Conservation (phyloP, 2,888 invertebrate genomes). For the Trachelus iudaicus region DNA sequence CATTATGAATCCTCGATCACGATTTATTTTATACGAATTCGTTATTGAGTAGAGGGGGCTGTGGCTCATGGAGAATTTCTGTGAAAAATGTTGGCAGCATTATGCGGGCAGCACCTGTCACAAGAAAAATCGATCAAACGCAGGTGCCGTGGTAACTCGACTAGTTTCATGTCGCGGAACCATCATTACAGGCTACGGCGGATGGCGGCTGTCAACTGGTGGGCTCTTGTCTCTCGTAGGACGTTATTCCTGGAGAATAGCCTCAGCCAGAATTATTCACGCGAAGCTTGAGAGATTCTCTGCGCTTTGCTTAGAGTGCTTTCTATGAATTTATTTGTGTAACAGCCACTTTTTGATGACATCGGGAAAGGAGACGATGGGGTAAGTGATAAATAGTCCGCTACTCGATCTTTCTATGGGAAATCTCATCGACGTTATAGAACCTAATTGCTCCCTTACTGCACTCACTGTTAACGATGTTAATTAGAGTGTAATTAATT, state of each 20-base stretch:
- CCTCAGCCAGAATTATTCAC: conserved; percentile 5
- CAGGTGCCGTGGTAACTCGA: conserved; percentile 47
- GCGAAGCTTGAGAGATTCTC: conserved; percentile 19
- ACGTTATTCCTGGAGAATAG: conserved; percentile 9
- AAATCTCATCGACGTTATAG: not conserved
- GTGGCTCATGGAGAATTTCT: not conserved
- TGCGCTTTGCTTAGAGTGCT: conserved; percentile 18
- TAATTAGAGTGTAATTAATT: not conserved
- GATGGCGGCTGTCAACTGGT: conserved; percentile 62
- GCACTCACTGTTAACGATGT: not conserved
- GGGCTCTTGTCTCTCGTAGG: conserved; percentile 33
- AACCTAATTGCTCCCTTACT: not conserved
- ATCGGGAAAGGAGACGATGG: conserved; percentile 85
- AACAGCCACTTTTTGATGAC: conserved; percentile 70
- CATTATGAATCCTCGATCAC: not conserved
- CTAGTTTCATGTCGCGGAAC: conserved; percentile 49
- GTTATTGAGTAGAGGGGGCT: not conserved
- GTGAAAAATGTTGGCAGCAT: not conserved
- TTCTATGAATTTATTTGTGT: conserved; percentile 50
- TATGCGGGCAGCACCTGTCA: not conserved
- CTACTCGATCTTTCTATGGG: conserved; percentile 18
- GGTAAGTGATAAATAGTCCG: conserved; percentile 69
- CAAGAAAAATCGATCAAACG: conserved; percentile 53
- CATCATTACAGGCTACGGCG: conserved; percentile 39
- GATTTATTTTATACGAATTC: not conserved